Base-by-base conservation (phyloP, 2,888 invertebrate genomes). In the Thymelicus acteon region DNA sequence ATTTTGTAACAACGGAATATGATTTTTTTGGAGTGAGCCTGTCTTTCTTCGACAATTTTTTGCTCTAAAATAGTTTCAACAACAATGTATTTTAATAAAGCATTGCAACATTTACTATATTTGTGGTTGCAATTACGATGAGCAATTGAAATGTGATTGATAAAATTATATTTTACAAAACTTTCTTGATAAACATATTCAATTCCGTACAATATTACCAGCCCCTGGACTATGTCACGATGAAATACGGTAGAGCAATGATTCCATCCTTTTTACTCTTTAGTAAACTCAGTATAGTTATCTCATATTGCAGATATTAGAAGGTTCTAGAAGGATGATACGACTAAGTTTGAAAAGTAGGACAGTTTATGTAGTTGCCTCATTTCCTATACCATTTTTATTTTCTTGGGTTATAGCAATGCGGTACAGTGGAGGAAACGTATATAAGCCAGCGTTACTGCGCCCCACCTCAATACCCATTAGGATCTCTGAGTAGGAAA, bases 291-390 rank as follows among this genome's bases (percentile, higher is more conserved):
- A 67, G 61, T 77, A 60, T 58, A 37, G 54, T 44, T 65, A 48
- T 85, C 82, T 80, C 82, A 77, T 75, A 80, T 73, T 66, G 31
- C 76, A 44, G 67, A 68, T 72, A 72, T 49, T 66, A 70, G 82
- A 83, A 87, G 60, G 72, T 85, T 87, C 88, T 82, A 83, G 88
- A 88, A 85, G 10, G 72, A 72, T 75, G 75, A 82, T 61, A 19
- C 82, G 73, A 73, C 79, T 64, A 76, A 74, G 37, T 80, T 64
- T 0, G n/a, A 40, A 73, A 72, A 60, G 58, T 49, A 13, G 24
- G 12, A 37, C 61, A 15, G 13, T 6, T 54, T 54, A 57, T 44
- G 54, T 3, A 7, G 39, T 40, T 5, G 1, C 7, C 19, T n/a
- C 4, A 39, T 58, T 58, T 31, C 15, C 37, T 54, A 19, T 61